A percentile compares a stretch with the other conserved stretches of the same genome.
Conservation (phyloP, 1,140 invertebrate species). For the Eupristina koningsbergeri region DNA sequence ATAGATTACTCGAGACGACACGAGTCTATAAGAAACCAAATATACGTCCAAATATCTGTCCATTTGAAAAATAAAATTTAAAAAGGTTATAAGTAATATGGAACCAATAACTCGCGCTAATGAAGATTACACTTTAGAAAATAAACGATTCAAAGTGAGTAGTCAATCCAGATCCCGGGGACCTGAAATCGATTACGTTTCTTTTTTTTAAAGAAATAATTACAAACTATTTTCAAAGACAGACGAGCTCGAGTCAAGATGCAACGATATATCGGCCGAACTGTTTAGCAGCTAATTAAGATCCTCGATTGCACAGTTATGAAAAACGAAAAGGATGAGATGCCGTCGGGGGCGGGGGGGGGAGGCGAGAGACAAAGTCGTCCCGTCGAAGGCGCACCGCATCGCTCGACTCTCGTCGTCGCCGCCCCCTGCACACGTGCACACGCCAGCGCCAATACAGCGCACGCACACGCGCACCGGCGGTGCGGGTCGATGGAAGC, state of each 20-base stretch:
- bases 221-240: background rate
- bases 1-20: background rate
- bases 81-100: background rate
- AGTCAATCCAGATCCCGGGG: no score
- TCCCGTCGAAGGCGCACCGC: background rate
- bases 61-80: background rate
- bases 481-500: slow-evolving; percentile 13
- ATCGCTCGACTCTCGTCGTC: background rate
- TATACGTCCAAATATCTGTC: no score
- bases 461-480: background rate
- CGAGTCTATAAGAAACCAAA: no score
- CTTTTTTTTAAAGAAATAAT: background rate
- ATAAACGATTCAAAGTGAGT: background rate
- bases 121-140: background rate
- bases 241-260: background rate
- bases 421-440: background rate
- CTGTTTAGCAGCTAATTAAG: slow-evolving; percentile 16
- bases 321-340: slow-evolving; percentile 14
- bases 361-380: background rate
- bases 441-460: background rate
- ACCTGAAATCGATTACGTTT: background rate
- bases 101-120: background rate
- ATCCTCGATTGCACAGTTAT: background rate
- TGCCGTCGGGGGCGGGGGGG: background rate
- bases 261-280: no score